These are phyloP conservation scores for Lasioglossum baleicum DNA, from an alignment of 1,140 invertebrate genomes.

Conservation along the genomic window DNA sequence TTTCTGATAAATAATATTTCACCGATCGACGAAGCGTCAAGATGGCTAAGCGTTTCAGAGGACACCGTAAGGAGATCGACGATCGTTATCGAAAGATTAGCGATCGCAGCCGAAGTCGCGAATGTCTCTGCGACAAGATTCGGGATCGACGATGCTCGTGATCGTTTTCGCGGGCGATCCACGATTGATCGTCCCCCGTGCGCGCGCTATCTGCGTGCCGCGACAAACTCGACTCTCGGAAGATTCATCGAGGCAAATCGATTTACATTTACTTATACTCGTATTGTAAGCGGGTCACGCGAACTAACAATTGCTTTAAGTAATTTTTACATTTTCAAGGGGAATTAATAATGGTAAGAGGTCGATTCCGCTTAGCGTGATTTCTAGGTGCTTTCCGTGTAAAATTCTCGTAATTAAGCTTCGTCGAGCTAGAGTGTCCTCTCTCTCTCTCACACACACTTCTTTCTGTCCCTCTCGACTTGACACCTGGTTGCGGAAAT, in stretches of 20 bases:
- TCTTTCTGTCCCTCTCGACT: neutral
- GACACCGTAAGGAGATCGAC: neutral
- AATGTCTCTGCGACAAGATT: neutral
- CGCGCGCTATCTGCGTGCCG: too few species aligned
- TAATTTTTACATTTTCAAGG: slow-evolving; percentile 71
- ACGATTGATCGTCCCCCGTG: too few species aligned
- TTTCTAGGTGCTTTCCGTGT: slow-evolving; percentile 69
- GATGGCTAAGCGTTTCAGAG: too few species aligned
- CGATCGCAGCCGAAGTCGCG: neutral
- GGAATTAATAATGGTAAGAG: slow-evolving; percentile 49
- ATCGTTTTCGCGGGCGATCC: neutral
- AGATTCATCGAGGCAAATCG: slow-evolving; percentile 1
- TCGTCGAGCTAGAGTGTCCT: slow-evolving; percentile 53
- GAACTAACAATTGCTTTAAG: slow-evolving; percentile 50
- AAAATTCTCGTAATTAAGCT: slow-evolving; percentile 61
- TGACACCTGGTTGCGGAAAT: too few species aligned
- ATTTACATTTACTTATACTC: slow-evolving; percentile 39
- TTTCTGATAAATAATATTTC: too few species aligned
- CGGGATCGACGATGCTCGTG: neutral
- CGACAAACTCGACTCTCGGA: neutral
- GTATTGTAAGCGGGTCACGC: slow-evolving; percentile 28
- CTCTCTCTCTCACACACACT: neutral
- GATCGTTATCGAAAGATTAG: neutral
- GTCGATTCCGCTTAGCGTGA: slow-evolving; percentile 54
- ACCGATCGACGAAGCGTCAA: too few species aligned